phyloP scores from a whole-genome alignment of 2,113 vertebrate species.

The Daboia siamensis region DNA sequence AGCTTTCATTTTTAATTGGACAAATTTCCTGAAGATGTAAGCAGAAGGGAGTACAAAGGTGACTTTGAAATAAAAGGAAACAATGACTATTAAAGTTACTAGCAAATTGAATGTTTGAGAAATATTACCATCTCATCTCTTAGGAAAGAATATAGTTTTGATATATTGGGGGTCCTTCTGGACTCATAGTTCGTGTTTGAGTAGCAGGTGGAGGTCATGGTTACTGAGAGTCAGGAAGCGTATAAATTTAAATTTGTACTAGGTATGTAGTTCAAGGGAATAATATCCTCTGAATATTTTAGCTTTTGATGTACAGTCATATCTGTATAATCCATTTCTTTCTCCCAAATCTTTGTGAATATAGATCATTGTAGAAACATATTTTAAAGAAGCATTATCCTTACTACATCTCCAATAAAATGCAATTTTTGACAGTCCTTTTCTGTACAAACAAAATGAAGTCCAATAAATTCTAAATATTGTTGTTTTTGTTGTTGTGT shows the following conservation, averaged over 20 bases:
- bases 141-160: background rate
- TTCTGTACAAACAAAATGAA: background rate
- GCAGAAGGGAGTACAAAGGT: background rate
- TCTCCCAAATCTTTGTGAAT: background rate
- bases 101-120: background rate
- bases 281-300: background rate
- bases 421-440: background rate
- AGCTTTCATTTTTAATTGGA: background rate
- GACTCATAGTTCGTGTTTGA: background rate
- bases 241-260: background rate
- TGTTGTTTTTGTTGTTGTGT: background rate
- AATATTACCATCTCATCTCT: background rate
- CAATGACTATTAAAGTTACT: background rate
- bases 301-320: background rate
- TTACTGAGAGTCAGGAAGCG: background rate
- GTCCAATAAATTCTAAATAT: background rate
- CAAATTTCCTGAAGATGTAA: background rate
- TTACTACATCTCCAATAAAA: background rate
- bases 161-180: background rate
- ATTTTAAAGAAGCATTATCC: background rate
- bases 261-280: background rate
- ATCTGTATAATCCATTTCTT: background rate
- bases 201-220: background rate
- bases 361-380: background rate
- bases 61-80: background rate